phyloP scores from a whole-genome alignment of 2,888 invertebrate genomes.

The Pachliopta kotzebuea region DNA sequence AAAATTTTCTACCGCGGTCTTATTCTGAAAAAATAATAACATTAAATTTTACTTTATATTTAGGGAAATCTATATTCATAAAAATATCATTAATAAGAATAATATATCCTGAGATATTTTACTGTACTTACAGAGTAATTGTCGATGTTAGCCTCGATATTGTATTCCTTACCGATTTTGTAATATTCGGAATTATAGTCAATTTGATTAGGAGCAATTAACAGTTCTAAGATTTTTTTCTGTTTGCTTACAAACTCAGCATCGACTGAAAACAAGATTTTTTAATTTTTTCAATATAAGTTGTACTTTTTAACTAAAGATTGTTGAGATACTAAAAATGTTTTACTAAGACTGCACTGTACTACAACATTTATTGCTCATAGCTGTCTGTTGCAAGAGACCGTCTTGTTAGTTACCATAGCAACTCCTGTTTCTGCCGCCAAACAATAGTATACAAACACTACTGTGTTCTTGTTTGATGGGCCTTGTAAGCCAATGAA shows the following conservation, averaged over 20 bases:
- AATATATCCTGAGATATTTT: neutral
- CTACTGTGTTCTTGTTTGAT: too few species aligned
- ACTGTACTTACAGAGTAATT: slow-evolving; percentile 58
- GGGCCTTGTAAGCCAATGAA: too few species aligned
- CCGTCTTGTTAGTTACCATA: too few species aligned
- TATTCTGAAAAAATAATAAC: slow-evolving; percentile 50
- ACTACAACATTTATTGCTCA: too few species aligned
- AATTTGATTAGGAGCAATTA: slow-evolving; percentile 63
- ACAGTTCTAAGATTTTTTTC: slow-evolving; percentile 65
- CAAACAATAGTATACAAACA: too few species aligned
- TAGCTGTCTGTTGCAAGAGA: too few species aligned
- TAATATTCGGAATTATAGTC: slow-evolving; percentile 57
- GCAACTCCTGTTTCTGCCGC: too few species aligned
- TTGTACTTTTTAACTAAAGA: too few species aligned
- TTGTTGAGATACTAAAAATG: neutral
- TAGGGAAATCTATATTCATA: too few species aligned
- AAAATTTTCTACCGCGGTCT: slow-evolving; percentile 67
- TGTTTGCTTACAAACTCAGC: slow-evolving; percentile 45
- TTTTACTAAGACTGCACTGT: too few species aligned
- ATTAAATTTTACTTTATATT: too few species aligned
- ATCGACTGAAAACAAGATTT: slow-evolving; percentile 33
- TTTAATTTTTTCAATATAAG: neutral
- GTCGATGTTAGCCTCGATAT: slow-evolving; percentile 59
- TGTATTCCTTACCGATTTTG: slow-evolving; percentile 55
- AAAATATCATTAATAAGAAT: too few species aligned